Percentiles rank a stretch among this genome's conserved stretches.
phyloP scores from a whole-genome alignment of 2,113 vertebrate genomes.

The Mungos mungo region DNA sequence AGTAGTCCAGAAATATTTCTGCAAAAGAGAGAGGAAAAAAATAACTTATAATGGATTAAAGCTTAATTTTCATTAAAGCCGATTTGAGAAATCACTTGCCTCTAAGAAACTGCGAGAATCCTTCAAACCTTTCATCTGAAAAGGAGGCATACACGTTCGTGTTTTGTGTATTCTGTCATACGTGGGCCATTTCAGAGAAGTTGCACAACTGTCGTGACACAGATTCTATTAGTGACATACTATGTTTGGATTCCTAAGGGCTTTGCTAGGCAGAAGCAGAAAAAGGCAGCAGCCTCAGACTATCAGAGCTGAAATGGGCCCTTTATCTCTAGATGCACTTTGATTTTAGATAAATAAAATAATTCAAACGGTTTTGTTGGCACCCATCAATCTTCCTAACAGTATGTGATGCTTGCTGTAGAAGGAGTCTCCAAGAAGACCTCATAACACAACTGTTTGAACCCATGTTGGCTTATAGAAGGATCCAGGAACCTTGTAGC shows the following conservation, averaged over 20 bases:
- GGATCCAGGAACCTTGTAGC: background rate
- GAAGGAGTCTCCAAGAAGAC: background rate
- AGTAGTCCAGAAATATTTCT: background rate
- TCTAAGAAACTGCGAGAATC: background rate
- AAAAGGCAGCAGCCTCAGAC: slow-evolving; percentile 18
- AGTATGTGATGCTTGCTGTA: background rate
- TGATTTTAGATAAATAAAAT: slow-evolving; percentile 74
- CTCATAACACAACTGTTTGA: background rate
- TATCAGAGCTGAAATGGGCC: background rate
- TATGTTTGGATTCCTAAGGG: slow-evolving; percentile 27
- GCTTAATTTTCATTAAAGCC: slow-evolving; percentile 39
- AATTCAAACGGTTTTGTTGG: slow-evolving; percentile 70
- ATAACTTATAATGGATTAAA: slow-evolving; percentile 22
- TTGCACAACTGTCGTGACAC: slow-evolving; percentile 20
- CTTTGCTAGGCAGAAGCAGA: background rate
- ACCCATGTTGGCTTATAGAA: background rate
- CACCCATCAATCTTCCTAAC: slow-evolving; percentile 44
- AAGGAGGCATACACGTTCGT: background rate
- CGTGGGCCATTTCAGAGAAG: background rate
- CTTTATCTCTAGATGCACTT: slow-evolving; percentile 54
- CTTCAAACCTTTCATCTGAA: background rate
- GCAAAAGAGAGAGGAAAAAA: background rate
- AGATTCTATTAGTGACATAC: background rate
- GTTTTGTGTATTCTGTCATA: slow-evolving; percentile 30
- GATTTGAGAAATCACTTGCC: background rate